Conservation (phyloP, 2,797 vertebrate species). For the Pteronotus mesoamericanus region DNA sequence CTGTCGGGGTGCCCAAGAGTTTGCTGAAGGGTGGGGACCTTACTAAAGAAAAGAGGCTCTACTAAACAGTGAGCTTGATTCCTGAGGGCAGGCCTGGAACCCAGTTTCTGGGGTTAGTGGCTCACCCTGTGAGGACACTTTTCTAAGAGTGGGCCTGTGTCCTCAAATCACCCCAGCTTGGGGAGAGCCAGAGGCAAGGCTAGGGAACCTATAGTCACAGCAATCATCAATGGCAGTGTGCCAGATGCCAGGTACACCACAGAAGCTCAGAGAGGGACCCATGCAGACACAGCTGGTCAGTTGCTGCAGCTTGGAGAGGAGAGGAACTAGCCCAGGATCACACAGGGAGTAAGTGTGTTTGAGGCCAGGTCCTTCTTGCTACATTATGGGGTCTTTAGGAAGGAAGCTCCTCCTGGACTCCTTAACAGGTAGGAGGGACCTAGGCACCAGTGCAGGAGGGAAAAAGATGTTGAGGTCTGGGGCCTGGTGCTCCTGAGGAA, state of each 20-base stretch:
- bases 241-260: fast-evolving
- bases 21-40: not conserved
- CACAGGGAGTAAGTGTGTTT: fast-evolving
- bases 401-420: not conserved
- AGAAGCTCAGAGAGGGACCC: not conserved
- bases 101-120: not conserved
- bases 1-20: not conserved
- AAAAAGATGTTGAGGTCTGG: not conserved
- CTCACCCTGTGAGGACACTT: not conserved
- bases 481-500: too few relatives aligned
- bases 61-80: not conserved
- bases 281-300: not conserved
- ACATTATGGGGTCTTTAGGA: not conserved
- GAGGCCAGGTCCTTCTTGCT: not conserved
- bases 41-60: not conserved
- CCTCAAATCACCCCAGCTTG: not conserved
- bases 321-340: fast-evolving
- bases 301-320: not conserved
- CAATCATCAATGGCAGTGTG: too few relatives aligned
- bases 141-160: not conserved
- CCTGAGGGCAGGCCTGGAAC: not conserved
- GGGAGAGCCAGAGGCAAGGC: not conserved
- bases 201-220: fast-evolving
- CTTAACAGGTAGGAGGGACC: not conserved
- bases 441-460: not conserved